Conservation (phyloP, 2,797 vertebrate genomes). For the Centroberyx gerrardi region DNA sequence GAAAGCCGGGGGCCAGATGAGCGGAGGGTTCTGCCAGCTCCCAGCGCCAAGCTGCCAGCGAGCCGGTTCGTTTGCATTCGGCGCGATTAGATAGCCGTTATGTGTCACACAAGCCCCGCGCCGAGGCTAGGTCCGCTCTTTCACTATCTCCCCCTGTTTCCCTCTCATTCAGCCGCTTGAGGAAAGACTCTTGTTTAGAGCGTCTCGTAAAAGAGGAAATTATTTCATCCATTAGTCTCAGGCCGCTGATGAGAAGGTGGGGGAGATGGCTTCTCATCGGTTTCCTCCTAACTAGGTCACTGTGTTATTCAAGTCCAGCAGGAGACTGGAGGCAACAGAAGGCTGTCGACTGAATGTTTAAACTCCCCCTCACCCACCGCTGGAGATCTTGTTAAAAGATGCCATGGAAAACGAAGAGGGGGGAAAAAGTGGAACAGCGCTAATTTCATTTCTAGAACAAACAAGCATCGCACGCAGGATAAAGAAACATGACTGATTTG, state of each 20-base stretch:
- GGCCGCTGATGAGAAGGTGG: conserved; percentile 43
- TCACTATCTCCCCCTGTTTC: neutral
- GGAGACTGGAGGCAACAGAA: conserved; percentile 57
- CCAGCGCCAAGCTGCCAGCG: conserved; percentile 66
- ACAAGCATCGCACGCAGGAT: conserved; percentile 6
- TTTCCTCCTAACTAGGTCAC: conserved; percentile 71
- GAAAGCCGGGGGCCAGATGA: conserved; percentile 68
- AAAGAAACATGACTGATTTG: neutral
- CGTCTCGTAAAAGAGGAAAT: conserved; percentile 42
- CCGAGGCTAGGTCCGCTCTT: conserved; percentile 27
- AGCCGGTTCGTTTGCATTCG: conserved; percentile 71
- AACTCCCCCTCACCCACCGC: conserved; percentile 55
- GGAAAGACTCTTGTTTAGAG: conserved; percentile 24
- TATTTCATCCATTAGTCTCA: conserved; percentile 56
- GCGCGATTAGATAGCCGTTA: conserved; percentile 70
- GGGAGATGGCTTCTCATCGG: conserved; percentile 30
- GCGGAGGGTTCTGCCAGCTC: conserved; percentile 68
- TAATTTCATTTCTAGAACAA: conserved; percentile 42
- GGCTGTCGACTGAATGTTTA: conserved; percentile 43
- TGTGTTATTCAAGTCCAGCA: conserved; percentile 70
- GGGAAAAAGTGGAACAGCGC: conserved; percentile 18
- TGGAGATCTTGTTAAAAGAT: conserved; percentile 65
- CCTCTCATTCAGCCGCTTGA: neutral
- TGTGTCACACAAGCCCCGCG: conserved; percentile 67
- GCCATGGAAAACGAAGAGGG: conserved; percentile 41